Evolutionary conservation across 2,797 vertebrate genomes (phyloP).

Genomic region (Micrastur ruficollis): DNA sequence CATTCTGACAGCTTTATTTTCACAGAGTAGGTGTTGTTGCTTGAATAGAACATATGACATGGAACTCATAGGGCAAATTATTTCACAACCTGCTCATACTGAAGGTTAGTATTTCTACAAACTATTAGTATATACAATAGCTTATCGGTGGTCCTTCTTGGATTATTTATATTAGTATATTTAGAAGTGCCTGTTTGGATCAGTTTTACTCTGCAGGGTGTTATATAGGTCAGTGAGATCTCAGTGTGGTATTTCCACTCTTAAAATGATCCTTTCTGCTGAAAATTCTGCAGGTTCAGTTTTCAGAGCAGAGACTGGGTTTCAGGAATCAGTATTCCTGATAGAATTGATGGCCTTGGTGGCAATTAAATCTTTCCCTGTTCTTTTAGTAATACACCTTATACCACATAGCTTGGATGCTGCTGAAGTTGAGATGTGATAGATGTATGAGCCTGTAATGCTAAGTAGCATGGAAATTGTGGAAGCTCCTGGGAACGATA

Average conservation of each 20-base stretch:
- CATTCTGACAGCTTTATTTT: conserved; percentile 24
- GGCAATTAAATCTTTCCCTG: neutral
- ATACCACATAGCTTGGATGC: neutral
- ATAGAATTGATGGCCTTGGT: neutral
- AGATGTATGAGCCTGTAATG: neutral
- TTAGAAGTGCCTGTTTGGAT: neutral
- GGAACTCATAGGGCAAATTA: neutral
- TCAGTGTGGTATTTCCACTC: neutral
- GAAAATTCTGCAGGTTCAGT: neutral
- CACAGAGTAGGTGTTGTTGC: neutral
- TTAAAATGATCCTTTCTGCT: neutral
- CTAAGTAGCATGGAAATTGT: neutral
- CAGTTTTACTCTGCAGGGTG: neutral
- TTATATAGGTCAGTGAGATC: neutral
- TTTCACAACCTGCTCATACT: neutral
- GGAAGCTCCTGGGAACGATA: neutral
- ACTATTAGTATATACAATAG: neutral
- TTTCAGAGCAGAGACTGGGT: neutral
- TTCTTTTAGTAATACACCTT: neutral
- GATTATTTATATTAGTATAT: neutral
- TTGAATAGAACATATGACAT: neutral
- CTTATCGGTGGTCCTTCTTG: neutral
- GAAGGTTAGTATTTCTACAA: neutral
- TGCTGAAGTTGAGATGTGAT: neutral
- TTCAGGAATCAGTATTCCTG: neutral